A percentile compares a stretch with the other conserved stretches of the same genome.
phyloP scores from a whole-genome alignment of 2,888 invertebrate species.

The Cosmia pyralina region DNA sequence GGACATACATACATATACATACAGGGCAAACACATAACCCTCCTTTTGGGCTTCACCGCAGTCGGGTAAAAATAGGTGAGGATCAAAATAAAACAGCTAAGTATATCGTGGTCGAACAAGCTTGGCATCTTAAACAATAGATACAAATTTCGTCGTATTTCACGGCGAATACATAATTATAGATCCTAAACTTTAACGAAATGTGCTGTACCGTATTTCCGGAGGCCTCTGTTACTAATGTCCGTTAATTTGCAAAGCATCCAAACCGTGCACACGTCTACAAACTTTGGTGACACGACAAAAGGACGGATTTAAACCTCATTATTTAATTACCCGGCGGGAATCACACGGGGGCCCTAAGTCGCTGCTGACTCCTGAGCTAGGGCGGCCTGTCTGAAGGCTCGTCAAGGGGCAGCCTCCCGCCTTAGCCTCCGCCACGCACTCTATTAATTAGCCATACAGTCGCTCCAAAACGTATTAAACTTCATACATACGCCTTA shows the following conservation, averaged over 20 bases:
- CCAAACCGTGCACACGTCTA: slow-evolving; percentile 55
- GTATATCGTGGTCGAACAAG: not conserved
- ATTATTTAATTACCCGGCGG: slow-evolving; percentile 85
- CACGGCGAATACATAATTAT: not conserved
- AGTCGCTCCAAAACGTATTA: slow-evolving; percentile 37
- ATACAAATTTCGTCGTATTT: not conserved
- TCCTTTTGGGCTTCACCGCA: too few relatives aligned
- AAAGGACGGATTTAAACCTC: slow-evolving; percentile 80
- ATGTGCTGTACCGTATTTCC: slow-evolving; percentile 22
- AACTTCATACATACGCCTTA: slow-evolving; percentile 45
- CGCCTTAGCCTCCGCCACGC: slow-evolving; percentile 75
- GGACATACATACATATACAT: too few relatives aligned
- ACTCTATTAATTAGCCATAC: slow-evolving; percentile 84
- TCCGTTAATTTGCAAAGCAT: slow-evolving; percentile 54
- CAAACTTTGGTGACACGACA: slow-evolving; percentile 62
- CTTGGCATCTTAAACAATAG: not conserved
- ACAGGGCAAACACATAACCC: too few relatives aligned
- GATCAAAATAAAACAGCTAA: not conserved
- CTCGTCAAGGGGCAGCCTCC: slow-evolving; percentile 77
- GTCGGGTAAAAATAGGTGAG: too few relatives aligned
- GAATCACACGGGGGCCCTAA: slow-evolving; percentile 79
- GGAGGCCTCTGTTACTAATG: slow-evolving; percentile 29
- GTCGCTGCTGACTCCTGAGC: slow-evolving; percentile 73
- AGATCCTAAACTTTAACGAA: not conserved
- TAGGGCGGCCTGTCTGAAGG: slow-evolving; percentile 79